Conservation (phyloP, 2,888 invertebrate species). For the Drosophila anomalata region DNA sequence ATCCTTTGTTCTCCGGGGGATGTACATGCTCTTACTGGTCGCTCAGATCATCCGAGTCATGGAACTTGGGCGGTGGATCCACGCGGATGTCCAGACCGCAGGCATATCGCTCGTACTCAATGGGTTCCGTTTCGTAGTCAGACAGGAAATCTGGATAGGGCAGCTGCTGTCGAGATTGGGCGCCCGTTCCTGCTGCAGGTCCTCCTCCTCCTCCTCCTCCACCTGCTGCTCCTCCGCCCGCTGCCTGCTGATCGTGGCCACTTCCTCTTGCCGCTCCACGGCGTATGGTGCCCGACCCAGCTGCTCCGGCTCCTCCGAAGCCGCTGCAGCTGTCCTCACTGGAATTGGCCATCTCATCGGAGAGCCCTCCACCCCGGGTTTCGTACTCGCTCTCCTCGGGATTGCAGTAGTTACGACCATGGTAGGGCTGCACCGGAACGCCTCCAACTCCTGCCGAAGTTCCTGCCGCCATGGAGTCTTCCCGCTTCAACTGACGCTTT, state of each 20-base stretch:
- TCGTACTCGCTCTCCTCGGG: conserved; percentile 83
- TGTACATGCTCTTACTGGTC: conserved; percentile 71
- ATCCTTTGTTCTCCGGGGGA: background rate
- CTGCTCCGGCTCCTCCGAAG: conserved; percentile 47
- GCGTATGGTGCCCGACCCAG: conserved; percentile 68
- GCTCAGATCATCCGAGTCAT: conserved; percentile 88
- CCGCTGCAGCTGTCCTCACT: conserved; percentile 82
- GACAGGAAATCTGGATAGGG: conserved; percentile 84
- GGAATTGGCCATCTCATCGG: conserved; percentile 83
- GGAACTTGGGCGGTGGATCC: conserved; percentile 91
- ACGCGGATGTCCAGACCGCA: conserved; percentile 91
- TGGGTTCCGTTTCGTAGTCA: conserved; percentile 85
- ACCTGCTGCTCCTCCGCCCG: background rate
- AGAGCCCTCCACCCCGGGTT: conserved; percentile 81
- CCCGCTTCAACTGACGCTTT: conserved; percentile 82
- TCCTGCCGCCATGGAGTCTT: conserved; percentile 76
- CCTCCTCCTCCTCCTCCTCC: background rate
- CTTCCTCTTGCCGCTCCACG: conserved; percentile 47
- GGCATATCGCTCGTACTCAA: conserved; percentile 87
- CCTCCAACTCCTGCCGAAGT: conserved; percentile 31
- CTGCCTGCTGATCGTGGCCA: conserved; percentile 1
- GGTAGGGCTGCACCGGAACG: conserved; percentile 58
- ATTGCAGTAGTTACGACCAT: conserved; percentile 75
- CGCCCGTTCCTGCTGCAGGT: background rate
- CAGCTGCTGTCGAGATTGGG: conserved; percentile 80